phyloP scores from a whole-genome alignment of 2,113 vertebrate genomes.

The Gorsachius goisagi region DNA sequence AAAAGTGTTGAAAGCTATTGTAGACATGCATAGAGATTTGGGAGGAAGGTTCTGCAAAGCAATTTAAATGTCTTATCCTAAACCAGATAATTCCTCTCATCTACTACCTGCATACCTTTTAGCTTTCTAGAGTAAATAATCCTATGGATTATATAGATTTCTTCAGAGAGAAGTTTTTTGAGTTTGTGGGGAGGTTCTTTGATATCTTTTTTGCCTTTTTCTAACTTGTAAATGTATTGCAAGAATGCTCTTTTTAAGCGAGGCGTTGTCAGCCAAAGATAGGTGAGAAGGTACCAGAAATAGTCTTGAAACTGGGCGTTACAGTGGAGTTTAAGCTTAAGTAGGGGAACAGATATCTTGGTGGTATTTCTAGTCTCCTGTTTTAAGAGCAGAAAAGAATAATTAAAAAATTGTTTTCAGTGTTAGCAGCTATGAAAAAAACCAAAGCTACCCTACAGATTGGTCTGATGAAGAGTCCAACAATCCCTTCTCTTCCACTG shows the following conservation, averaged over 20 bases:
- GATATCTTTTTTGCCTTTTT: not conserved
- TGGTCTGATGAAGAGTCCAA: slow-evolving; percentile 92
- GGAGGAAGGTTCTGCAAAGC: not conserved
- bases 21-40: not conserved
- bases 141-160: not conserved
- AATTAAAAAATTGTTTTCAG: slow-evolving; percentile 56
- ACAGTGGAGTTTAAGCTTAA: not conserved
- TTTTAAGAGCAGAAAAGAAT: not conserved
- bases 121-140: not conserved
- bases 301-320: not conserved
- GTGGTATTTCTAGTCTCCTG: not conserved
- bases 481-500: slow-evolving; percentile 88
- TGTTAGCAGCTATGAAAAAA: slow-evolving; percentile 86
- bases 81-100: not conserved
- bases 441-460: slow-evolving; percentile 78
- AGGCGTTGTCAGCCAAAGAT: not conserved
- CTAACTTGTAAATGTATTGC: not conserved
- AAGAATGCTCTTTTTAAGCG: not conserved
- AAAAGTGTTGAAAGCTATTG: not conserved
- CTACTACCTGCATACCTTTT: not conserved
- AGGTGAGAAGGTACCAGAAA: not conserved
- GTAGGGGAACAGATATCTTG: not conserved
- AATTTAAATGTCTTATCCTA: not conserved
- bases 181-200: not conserved
- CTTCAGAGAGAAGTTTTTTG: not conserved